phyloP scores from a whole-genome alignment of 2,113 vertebrate genomes.

The Camelus dromedarius region DNA sequence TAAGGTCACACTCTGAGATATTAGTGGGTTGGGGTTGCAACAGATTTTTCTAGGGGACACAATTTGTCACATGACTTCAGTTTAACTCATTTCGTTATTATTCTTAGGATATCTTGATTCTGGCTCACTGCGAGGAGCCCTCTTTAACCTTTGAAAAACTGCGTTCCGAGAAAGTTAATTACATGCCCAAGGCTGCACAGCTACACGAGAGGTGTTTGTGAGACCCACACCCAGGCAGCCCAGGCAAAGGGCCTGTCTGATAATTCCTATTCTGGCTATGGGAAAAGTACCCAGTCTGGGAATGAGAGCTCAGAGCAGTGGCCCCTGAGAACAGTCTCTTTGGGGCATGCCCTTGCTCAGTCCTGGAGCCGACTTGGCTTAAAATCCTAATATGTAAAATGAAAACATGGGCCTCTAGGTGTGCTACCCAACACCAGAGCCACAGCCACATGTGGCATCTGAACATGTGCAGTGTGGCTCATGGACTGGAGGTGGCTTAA shows the following conservation, averaged over 20 bases:
- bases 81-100: not conserved
- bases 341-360: fast-evolving
- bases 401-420: not conserved
- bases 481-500: not conserved
- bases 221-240: not conserved
- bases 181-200: not conserved
- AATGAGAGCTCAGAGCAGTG: not conserved
- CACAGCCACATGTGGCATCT: fast-evolving
- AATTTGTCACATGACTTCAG: not conserved
- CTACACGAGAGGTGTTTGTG: not conserved
- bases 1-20: not conserved
- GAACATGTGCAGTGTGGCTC: not conserved
- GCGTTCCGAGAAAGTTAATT: not conserved
- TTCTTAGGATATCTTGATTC: not conserved
- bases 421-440: fast-evolving
- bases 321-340: not conserved
- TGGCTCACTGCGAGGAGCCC: not conserved
- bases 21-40: not conserved
- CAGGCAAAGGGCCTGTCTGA: not conserved
- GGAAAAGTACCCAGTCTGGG: fast-evolving
- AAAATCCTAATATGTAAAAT: not conserved
- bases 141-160: not conserved
- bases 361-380: not conserved
- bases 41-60: not conserved
- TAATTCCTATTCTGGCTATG: too few species aligned